Conservation (phyloP, 2,113 vertebrate genomes). For the Hassar affinis region DNA sequence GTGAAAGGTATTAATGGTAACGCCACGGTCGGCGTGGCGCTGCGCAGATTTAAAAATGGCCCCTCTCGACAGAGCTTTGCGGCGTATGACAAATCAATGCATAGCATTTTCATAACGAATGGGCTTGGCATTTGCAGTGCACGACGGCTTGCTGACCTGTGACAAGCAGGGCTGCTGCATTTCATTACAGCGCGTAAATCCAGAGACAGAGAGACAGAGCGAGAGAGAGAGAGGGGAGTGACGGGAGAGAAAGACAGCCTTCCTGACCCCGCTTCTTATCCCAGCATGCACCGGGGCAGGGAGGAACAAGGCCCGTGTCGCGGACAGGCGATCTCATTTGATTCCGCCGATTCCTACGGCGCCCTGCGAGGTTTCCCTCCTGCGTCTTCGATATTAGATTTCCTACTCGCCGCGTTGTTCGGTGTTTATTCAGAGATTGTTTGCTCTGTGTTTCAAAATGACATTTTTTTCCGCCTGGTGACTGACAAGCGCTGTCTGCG, state of each 20-base stretch:
- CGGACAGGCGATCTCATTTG: conserved; percentile 9
- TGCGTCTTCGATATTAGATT: conserved; percentile 37
- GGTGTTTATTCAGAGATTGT: conserved; percentile 29
- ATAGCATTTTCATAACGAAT: conserved; percentile 71
- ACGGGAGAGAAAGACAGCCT: conserved; percentile 6
- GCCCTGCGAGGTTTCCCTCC: conserved; percentile 13
- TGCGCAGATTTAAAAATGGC: conserved; percentile 62
- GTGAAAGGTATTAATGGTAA: conserved; percentile 55
- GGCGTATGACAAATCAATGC: conserved; percentile 73
- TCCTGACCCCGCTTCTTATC: conserved; percentile 3
- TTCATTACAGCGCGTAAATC: conserved; percentile 44
- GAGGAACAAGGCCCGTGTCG: conserved; percentile 18
- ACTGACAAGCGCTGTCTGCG: conserved; percentile 19
- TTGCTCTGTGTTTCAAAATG: conserved; percentile 14
- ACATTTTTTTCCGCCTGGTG: conserved; percentile 30
- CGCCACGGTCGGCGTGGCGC: conserved; percentile 46
- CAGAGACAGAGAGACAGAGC: conserved; percentile 11
- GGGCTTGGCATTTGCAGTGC: conserved; percentile 70
- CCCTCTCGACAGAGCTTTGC: conserved; percentile 59
- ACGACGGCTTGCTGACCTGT: conserved; percentile 57
- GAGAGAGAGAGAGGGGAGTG: not conserved
- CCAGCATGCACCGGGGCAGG: conserved; percentile 29
- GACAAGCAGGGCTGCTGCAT: conserved; percentile 52
- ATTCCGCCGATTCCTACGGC: not conserved
- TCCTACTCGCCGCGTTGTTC: conserved; percentile 19